These are phyloP conservation scores for Ditylenchus dipsaci DNA, from an alignment of 1,140 invertebrate species.

Conservation along the genomic window DNA sequence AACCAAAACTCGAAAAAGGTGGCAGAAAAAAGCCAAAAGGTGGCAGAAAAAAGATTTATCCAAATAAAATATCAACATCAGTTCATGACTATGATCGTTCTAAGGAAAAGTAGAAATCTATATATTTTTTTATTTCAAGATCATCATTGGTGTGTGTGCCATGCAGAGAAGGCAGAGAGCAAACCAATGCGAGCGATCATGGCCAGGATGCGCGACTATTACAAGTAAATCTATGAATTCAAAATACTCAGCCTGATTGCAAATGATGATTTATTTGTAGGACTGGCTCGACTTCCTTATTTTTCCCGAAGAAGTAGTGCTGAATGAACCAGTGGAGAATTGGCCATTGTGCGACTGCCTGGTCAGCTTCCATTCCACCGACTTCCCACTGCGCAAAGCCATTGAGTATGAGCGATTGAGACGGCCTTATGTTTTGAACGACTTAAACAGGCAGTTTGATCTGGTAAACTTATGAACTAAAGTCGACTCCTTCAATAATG, in stretches of 20 bases:
- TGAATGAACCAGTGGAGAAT: constrained; percentile 89
- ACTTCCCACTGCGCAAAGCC: constrained; percentile 93
- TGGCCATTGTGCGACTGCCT: constrained; percentile 97
- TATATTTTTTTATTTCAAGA: constrained; percentile 36
- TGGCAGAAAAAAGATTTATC: no score
- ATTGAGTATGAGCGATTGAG: constrained; percentile 85
- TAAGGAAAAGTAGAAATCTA: neutral
- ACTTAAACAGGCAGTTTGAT: constrained; percentile 95
- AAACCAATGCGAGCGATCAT: constrained; percentile 57
- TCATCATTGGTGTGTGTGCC: constrained; percentile 53
- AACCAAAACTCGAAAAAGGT: no score
- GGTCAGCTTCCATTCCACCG: constrained; percentile 94
- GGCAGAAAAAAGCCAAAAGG: no score
- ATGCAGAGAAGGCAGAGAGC: constrained; percentile 56
- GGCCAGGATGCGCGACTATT: constrained; percentile 53
- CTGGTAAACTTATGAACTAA: constrained; percentile 66
- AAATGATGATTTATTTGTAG: constrained; percentile 22
- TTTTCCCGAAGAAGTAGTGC: constrained; percentile 74
- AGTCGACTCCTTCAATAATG: no score
- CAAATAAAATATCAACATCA: no score
- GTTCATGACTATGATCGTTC: no score
- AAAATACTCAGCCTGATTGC: neutral
- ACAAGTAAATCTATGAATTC: constrained; percentile 31
- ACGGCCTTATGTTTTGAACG: constrained; percentile 95
- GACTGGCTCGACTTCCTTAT: constrained; percentile 53